A percentile compares a stretch with the other conserved stretches of the same genome.
These are phyloP conservation scores for Oryctes rhinoceros DNA, from an alignment of 1,140 invertebrate species.

Conservation along the genomic window DNA sequence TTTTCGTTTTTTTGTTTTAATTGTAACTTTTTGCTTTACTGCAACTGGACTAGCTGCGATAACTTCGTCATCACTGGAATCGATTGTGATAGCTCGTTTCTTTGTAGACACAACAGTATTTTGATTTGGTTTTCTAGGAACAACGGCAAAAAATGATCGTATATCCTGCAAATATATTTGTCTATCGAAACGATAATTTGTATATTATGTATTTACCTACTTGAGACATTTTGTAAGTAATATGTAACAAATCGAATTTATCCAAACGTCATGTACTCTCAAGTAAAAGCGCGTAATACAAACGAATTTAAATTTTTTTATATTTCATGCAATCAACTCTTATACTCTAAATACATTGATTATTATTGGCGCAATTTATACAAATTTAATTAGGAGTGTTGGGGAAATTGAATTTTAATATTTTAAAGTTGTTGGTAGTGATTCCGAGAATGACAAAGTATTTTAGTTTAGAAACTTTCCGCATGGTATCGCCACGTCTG, in stretches of 20 bases:
- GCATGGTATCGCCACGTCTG: too few species aligned
- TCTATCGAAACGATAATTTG: background rate
- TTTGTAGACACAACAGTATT: slow-evolving; percentile 38
- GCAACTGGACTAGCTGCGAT: slow-evolving; percentile 53
- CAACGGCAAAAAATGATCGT: slow-evolving; percentile 61
- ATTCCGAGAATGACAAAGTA: too few species aligned
- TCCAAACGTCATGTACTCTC: too few species aligned
- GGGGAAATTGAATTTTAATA: too few species aligned
- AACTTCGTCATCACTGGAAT: slow-evolving; percentile 55
- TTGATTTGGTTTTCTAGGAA: slow-evolving; percentile 53
- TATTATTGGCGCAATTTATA: too few species aligned
- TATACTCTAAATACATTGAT: too few species aligned
- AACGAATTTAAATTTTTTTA: background rate
- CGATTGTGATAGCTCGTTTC: slow-evolving; percentile 43
- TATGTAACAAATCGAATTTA: too few species aligned
- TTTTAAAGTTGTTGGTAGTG: too few species aligned
- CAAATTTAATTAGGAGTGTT: too few species aligned
- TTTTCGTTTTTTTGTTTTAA: slow-evolving; percentile 52
- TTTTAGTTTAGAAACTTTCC: too few species aligned
- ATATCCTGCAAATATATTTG: slow-evolving; percentile 62
- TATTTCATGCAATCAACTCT: too few species aligned
- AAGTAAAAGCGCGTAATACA: too few species aligned
- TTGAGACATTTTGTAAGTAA: slow-evolving; percentile 13
- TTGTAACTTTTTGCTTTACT: slow-evolving; percentile 42
- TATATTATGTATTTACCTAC: slow-evolving; percentile 12